Evolutionary conservation across 2,888 invertebrate species (phyloP).

Genomic region (Holacanthella duospinosa): DNA sequence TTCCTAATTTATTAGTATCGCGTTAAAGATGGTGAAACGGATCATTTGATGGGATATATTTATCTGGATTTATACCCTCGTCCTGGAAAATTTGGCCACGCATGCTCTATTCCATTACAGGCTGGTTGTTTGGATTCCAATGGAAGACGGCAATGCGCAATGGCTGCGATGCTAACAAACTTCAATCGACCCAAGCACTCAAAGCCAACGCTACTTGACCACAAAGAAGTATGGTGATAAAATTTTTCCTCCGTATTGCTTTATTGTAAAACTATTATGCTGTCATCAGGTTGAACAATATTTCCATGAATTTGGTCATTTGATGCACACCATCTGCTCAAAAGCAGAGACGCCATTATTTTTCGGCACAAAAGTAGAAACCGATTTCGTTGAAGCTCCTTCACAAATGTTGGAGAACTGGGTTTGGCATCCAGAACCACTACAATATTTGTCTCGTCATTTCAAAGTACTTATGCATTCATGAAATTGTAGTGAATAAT

Average conservation of each 20-base stretch:
- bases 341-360: conserved; percentile 43
- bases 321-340: conserved; percentile 47
- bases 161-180: conserved; percentile 47
- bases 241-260: too few relatives aligned
- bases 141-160: conserved; percentile 40
- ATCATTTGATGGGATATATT: conserved; percentile 44
- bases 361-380: conserved; percentile 45
- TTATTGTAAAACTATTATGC: too few relatives aligned
- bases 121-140: conserved; percentile 29
- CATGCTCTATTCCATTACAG: conserved; percentile 44
- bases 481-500: background rate
- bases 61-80: conserved; percentile 46
- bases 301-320: conserved; percentile 49
- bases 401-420: conserved; percentile 44
- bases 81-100: conserved; percentile 42
- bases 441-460: conserved; percentile 44
- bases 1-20: conserved; percentile 40
- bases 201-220: conserved; percentile 45
- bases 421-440: conserved; percentile 46
- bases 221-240: conserved; percentile 44
- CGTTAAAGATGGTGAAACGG: conserved; percentile 42
- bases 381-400: conserved; percentile 46
- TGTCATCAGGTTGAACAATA: conserved; percentile 43
- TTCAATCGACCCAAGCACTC: conserved; percentile 45
- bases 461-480: conserved; percentile 40